Conservation (phyloP, 2,113 vertebrate species). For the Canis aureus region DNA sequence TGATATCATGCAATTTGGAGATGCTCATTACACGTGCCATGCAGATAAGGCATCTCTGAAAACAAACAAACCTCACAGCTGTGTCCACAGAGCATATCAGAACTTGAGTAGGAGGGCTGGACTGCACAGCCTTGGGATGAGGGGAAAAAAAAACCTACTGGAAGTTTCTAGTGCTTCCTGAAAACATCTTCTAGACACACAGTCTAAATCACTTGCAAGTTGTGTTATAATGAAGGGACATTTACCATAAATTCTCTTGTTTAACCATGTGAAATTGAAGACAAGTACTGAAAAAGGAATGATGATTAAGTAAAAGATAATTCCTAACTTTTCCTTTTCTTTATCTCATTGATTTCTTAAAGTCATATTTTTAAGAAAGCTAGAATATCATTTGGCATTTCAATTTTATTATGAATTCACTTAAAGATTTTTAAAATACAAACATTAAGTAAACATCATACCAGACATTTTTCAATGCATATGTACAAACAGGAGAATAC, state of each 20-base stretch:
- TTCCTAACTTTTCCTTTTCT: slow-evolving; percentile 1
- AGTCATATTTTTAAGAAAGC: slow-evolving; percentile 24
- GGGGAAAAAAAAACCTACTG: neutral
- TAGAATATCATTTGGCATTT: slow-evolving; percentile 23
- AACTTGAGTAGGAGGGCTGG: neutral
- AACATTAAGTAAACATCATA: slow-evolving; percentile 23
- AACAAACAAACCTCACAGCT: neutral
- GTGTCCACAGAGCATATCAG: neutral
- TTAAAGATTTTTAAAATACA: neutral
- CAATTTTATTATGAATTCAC: slow-evolving; percentile 24
- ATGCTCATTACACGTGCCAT: neutral
- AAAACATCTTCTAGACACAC: neutral
- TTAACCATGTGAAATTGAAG: slow-evolving; percentile 53
- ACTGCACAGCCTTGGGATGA: neutral
- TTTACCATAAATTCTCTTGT: neutral
- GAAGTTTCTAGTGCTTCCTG: neutral
- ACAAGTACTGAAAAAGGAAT: neutral
- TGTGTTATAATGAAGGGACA: neutral
- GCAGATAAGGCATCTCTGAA: neutral
- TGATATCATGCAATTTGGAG: slow-evolving; percentile 52
- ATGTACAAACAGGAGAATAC: neutral
- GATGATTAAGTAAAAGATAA: slow-evolving; percentile 40
- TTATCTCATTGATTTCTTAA: neutral
- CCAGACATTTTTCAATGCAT: neutral
- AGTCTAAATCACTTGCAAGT: slow-evolving; percentile 9